A percentile compares a stretch with the other conserved stretches of the same genome.
Conservation (phyloP, 2,888 invertebrate genomes). For the Scotopteryx bipunctaria region DNA sequence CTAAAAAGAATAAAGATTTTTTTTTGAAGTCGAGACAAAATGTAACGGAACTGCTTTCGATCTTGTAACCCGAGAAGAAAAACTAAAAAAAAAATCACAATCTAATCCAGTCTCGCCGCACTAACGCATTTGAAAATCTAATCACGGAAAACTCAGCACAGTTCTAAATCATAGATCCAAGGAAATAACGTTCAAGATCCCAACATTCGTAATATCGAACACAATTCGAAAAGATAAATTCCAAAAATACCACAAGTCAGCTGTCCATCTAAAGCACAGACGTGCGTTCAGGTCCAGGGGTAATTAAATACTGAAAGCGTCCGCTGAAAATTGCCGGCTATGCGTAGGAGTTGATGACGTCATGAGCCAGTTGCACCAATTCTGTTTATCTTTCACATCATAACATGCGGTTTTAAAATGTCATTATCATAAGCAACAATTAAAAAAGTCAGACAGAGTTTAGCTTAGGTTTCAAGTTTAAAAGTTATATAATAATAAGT, state of each 20-base stretch:
- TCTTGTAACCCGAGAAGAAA: not conserved
- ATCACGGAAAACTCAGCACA: not conserved
- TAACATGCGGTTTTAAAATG: too few species aligned
- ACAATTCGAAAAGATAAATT: conserved; percentile 13
- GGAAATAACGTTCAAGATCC: not conserved
- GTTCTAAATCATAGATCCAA: not conserved
- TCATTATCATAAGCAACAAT: too few species aligned
- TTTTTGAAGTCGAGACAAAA: not conserved
- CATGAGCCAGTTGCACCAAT: conserved; percentile 16
- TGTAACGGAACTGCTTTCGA: not conserved
- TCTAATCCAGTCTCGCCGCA: too few species aligned
- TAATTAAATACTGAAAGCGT: conserved; percentile 53
- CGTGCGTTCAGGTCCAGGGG: conserved; percentile 37
- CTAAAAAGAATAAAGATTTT: not conserved
- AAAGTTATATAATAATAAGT: too few species aligned
- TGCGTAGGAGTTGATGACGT: conserved; percentile 52
- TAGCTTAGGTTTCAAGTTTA: too few species aligned
- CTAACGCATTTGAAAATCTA: not conserved
- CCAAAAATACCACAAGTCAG: conserved; percentile 23
- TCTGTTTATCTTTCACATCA: too few species aligned
- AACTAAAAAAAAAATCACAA: too few species aligned
- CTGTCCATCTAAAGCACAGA: conserved; percentile 22
- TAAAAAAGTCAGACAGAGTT: too few species aligned
- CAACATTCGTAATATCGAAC: not conserved
- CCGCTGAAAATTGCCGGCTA: conserved; percentile 43